Conservation (phyloP, 2,888 invertebrate genomes). For the Papilio demoleus region DNA sequence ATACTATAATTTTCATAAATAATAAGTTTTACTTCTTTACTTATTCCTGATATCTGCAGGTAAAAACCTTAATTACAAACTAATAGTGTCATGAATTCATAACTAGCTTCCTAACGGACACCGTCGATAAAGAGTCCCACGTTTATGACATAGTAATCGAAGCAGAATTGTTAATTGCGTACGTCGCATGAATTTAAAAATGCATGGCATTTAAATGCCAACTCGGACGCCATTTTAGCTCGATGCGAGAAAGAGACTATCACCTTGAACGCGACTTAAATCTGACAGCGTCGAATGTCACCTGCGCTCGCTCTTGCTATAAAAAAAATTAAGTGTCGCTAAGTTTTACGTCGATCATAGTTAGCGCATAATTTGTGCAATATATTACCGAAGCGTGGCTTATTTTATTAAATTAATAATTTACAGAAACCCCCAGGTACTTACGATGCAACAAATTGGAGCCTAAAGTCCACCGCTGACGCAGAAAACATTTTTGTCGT, state of each 20-base stretch:
- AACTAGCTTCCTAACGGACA: conserved; percentile 68
- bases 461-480: neutral
- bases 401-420: neutral
- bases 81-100: conserved; percentile 64
- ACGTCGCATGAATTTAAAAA: conserved; percentile 80
- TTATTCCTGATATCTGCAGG: conserved; percentile 62
- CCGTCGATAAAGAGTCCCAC: conserved; percentile 60
- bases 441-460: neutral
- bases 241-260: conserved; percentile 78
- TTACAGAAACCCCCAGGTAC: neutral
- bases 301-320: conserved; percentile 68
- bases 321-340: conserved; percentile 69
- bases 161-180: conserved; percentile 78
- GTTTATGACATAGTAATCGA: conserved; percentile 80
- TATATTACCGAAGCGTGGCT: neutral
- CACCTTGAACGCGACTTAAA: conserved; percentile 82
- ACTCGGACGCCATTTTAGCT: conserved; percentile 77
- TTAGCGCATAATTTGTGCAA: conserved; percentile 42
- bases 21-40: conserved; percentile 55
- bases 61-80: conserved; percentile 65
- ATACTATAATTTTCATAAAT: conserved; percentile 60
- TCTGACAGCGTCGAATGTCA: conserved; percentile 82
- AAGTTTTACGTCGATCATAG: conserved; percentile 58
- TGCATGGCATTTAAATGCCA: conserved; percentile 83
- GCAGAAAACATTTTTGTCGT: conserved; percentile 1